These are phyloP conservation scores for Drosophila merina DNA, from an alignment of 2,888 invertebrate species.

Conservation along the genomic window DNA sequence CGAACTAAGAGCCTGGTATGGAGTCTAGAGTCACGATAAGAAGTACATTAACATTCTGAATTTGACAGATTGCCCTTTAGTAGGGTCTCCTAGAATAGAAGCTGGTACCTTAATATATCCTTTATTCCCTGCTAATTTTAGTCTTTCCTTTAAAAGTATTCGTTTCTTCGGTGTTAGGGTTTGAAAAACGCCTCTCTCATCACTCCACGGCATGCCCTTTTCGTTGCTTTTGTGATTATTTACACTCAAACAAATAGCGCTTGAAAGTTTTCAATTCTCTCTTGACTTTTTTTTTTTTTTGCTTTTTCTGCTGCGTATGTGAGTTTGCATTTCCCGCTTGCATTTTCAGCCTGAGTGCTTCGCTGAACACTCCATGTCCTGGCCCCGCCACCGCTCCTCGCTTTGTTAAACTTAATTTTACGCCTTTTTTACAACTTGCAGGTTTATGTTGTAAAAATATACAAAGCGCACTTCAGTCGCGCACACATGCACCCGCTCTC, in stretches of 20 bases:
- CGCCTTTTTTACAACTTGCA: constrained; percentile 78
- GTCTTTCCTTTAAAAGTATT: background rate
- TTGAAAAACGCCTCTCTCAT: background rate
- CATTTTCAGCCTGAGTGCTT: constrained; percentile 73
- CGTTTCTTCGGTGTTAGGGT: constrained; percentile 36
- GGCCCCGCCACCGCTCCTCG: constrained; percentile 21
- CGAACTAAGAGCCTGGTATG: constrained; percentile 54
- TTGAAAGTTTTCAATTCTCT: constrained; percentile 63
- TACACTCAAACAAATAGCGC: constrained; percentile 77
- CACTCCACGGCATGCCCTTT: constrained; percentile 16
- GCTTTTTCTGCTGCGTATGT: constrained; percentile 40
- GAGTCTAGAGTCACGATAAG: too few species aligned
- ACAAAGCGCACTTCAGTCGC: constrained; percentile 32
- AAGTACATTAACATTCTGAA: constrained; percentile 5
- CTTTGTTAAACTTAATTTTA: constrained; percentile 78
- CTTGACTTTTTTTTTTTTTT: constrained; percentile 20
- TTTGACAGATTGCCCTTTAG: constrained; percentile 1
- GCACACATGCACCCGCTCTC: constrained; percentile 5
- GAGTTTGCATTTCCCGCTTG: constrained; percentile 77
- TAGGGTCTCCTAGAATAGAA: background rate
- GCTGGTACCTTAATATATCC: background rate
- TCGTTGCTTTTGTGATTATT: constrained; percentile 65
- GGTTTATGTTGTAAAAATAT: constrained; percentile 67
- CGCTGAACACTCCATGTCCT: constrained; percentile 41
- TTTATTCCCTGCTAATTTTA: background rate